Percentiles rank a stretch among this genome's conserved stretches.
Conservation (phyloP, 1,140 invertebrate species). For the Nautilus pompilius region DNA sequence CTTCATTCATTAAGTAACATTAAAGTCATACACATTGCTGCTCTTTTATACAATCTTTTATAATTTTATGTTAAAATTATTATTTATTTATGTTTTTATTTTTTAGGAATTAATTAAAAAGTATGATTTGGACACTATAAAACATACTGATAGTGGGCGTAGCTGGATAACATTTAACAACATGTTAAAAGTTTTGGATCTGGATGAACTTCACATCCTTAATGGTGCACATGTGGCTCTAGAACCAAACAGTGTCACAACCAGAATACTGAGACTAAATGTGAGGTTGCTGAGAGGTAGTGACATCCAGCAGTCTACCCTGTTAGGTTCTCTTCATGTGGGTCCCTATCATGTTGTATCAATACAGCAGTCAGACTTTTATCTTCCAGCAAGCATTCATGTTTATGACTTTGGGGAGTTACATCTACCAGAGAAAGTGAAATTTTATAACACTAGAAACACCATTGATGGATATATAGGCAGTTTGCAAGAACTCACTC, state of each 20-base stretch:
- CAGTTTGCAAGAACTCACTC: slow-evolving; percentile 23
- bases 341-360: slow-evolving; percentile 25
- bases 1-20: no score
- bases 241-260: slow-evolving; percentile 19
- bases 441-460: slow-evolving; percentile 24
- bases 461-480: slow-evolving; percentile 27
- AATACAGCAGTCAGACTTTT: slow-evolving; percentile 20
- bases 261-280: slow-evolving; percentile 10
- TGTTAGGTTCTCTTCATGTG: slow-evolving; percentile 33
- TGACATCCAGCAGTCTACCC: slow-evolving; percentile 5
- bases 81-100: no score
- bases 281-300: slow-evolving; percentile 21
- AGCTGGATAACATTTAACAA: slow-evolving; percentile 30
- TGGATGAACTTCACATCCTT: slow-evolving; percentile 29
- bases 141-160: slow-evolving; percentile 26
- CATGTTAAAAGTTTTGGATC: slow-evolving; percentile 12
- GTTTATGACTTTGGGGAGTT: slow-evolving; percentile 27
- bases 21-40: no score
- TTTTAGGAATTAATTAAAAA: no score
- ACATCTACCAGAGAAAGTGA: slow-evolving; percentile 25
- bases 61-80: no score
- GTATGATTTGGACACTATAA: no score
- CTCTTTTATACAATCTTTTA: no score
- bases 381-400: slow-evolving; percentile 26
- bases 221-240: slow-evolving; percentile 37